phyloP scores from a whole-genome alignment of 2,888 invertebrate species.

The Epinotia demarniana region DNA sequence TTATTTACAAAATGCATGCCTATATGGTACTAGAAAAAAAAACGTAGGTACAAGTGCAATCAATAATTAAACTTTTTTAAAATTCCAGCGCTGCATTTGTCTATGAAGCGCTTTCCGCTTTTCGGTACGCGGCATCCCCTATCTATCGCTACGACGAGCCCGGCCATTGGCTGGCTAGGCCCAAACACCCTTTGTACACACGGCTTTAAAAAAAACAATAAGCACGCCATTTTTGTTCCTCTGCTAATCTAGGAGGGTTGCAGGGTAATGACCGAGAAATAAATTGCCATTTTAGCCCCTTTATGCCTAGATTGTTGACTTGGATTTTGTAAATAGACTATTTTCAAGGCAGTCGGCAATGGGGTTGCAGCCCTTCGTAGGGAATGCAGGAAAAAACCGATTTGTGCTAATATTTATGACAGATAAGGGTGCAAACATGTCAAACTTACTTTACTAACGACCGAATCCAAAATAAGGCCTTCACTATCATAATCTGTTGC shows the following conservation, averaged over 20 bases:
- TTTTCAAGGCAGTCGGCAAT: not conserved
- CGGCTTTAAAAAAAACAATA: slow-evolving; percentile 73
- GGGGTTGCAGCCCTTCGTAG: not conserved
- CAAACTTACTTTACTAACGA: not conserved
- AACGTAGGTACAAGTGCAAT: too few relatives aligned
- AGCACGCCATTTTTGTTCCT: slow-evolving; percentile 69
- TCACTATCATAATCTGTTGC: too few relatives aligned
- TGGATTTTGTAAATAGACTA: slow-evolving; percentile 42
- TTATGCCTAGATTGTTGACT: slow-evolving; percentile 42
- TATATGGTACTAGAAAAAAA: not conserved
- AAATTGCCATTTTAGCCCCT: slow-evolving; percentile 46
- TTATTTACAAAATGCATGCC: too few relatives aligned
- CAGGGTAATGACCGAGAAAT: slow-evolving; percentile 70
- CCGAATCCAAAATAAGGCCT: too few relatives aligned
- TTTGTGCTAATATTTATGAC: not conserved
- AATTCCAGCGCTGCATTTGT: slow-evolving; percentile 52
- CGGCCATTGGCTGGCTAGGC: slow-evolving; percentile 67
- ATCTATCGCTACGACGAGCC: slow-evolving; percentile 69
- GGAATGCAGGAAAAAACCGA: not conserved
- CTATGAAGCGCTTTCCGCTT: slow-evolving; percentile 76
- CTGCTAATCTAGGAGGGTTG: slow-evolving; percentile 73
- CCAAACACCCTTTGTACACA: slow-evolving; percentile 77
- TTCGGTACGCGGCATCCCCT: slow-evolving; percentile 66
- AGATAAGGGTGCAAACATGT: not conserved
- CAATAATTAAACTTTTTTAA: not conserved